Conservation (phyloP, 2,113 vertebrate genomes). For the Dicerorhinus sumatrensis region DNA sequence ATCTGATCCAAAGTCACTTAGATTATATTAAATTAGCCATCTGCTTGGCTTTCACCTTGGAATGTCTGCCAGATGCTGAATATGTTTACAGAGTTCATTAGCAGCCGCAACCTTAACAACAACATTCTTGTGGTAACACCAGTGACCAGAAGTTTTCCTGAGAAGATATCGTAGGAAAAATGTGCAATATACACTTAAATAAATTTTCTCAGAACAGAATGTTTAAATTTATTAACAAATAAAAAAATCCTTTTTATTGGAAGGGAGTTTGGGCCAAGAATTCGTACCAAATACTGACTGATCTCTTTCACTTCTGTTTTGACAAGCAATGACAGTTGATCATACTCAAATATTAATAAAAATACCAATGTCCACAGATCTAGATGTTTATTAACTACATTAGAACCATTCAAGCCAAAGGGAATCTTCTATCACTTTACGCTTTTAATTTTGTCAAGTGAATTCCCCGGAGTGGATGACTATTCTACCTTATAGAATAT, state of each 20-base stretch:
- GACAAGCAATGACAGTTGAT: background rate
- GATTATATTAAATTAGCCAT: conserved; percentile 91
- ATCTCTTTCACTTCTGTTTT: background rate
- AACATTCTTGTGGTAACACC: conserved; percentile 74
- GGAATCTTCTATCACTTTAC: background rate
- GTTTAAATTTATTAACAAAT: background rate
- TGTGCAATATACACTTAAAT: background rate
- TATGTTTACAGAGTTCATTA: conserved; percentile 87
- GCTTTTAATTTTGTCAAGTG: conserved; percentile 18
- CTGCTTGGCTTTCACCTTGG: conserved; percentile 91
- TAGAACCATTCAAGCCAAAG: background rate
- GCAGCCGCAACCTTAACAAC: conserved; percentile 83
- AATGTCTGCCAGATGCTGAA: conserved; percentile 90
- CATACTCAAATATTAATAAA: background rate
- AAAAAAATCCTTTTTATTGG: background rate
- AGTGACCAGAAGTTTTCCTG: conserved; percentile 76
- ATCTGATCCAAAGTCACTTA: conserved; percentile 90
- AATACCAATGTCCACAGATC: background rate
- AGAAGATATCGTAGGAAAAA: conserved; percentile 13
- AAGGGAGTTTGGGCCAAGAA: background rate
- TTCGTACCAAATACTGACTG: background rate
- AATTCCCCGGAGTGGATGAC: background rate
- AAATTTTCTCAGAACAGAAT: background rate
- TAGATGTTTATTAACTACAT: conserved; percentile 10
- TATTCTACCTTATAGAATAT: background rate